Evolutionary conservation across 2,888 invertebrate species (phyloP).

Genomic region (Carcina quercana): DNA sequence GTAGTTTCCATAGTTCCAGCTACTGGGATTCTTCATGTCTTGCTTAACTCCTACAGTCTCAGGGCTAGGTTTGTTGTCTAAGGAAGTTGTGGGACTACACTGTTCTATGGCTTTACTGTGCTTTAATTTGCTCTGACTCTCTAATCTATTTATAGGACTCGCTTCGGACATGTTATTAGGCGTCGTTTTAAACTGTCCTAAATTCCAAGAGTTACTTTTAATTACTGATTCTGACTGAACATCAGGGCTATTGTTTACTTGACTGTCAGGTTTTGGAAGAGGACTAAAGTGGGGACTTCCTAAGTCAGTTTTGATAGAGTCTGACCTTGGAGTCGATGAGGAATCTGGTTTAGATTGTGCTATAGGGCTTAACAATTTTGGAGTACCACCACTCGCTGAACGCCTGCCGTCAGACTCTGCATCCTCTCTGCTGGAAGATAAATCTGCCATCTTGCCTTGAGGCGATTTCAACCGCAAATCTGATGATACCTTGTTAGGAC

Average conservation of each 20-base stretch:
- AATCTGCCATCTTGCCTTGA: constrained; percentile 37
- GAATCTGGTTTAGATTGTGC: constrained; percentile 59
- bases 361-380: constrained; percentile 53
- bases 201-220: constrained; percentile 52
- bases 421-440: constrained; percentile 28
- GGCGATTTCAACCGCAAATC: constrained; percentile 34
- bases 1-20: constrained; percentile 59
- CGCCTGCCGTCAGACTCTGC: constrained; percentile 35
- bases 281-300: constrained; percentile 64
- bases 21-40: constrained; percentile 57
- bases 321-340: constrained; percentile 59
- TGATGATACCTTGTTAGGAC: constrained; percentile 22
- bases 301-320: constrained; percentile 43
- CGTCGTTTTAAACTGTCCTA: constrained; percentile 59
- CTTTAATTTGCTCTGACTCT: constrained; percentile 53
- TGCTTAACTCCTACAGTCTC: constrained; percentile 50
- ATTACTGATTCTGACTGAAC: constrained; percentile 46
- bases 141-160: constrained; percentile 60
- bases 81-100: constrained; percentile 64
- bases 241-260: constrained; percentile 62
- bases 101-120: constrained; percentile 59
- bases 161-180: constrained; percentile 65
- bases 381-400: constrained; percentile 36
- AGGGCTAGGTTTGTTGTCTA: constrained; percentile 63
- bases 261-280: constrained; percentile 61